Evolutionary conservation across 2,888 invertebrate genomes (phyloP).

Genomic region (Orchesella flavescens): DNA sequence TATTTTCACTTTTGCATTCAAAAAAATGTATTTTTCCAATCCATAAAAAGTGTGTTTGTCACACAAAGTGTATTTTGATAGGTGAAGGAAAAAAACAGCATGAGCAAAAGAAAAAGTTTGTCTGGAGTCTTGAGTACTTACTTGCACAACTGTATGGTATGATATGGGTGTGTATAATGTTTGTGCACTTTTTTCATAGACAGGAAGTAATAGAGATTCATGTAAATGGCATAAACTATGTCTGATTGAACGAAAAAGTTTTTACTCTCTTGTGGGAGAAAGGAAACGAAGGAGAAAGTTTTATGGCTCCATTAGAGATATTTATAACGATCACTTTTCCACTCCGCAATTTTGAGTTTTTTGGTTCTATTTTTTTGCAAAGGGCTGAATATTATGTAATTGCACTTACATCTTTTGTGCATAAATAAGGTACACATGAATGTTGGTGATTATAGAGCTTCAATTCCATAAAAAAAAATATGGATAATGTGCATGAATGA

Average conservation of each 20-base stretch:
- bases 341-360: neutral
- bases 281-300: slow-evolving; percentile 50
- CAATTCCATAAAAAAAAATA: too few relatives aligned
- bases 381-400: neutral
- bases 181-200: slow-evolving; percentile 11
- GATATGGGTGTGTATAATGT: neutral
- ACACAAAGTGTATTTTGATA: slow-evolving; percentile 43
- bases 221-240: slow-evolving; percentile 61
- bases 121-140: neutral
- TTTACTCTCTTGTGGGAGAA: slow-evolving; percentile 32
- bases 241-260: slow-evolving; percentile 61
- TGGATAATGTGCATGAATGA: too few relatives aligned
- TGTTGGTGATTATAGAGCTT: too few relatives aligned
- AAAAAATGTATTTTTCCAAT: slow-evolving; percentile 48
- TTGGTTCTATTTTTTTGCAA: neutral
- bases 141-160: neutral
- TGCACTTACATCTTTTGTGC: too few relatives aligned
- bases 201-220: slow-evolving; percentile 63
- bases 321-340: slow-evolving; percentile 58
- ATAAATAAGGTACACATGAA: too few relatives aligned
- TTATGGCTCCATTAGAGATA: slow-evolving; percentile 64
- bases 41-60: slow-evolving; percentile 52
- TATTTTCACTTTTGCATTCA: slow-evolving; percentile 36
- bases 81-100: slow-evolving; percentile 6
- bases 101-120: slow-evolving; percentile 7